Percentiles rank a stretch among this genome's conserved stretches.
Conservation (phyloP, 2,113 vertebrate species). For the Otocyon megalotis region DNA sequence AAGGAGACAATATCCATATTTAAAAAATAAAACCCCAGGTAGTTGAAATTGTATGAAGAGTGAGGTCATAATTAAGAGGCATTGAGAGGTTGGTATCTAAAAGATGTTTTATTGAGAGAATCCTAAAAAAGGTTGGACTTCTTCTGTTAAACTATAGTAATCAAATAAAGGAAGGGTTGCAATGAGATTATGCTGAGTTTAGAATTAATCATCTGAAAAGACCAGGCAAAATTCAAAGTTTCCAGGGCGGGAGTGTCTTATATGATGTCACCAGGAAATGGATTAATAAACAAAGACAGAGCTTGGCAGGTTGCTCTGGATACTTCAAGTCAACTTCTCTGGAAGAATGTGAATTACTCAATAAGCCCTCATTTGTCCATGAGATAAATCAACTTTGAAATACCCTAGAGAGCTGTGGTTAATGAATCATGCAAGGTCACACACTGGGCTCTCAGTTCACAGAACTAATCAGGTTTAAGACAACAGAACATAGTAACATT, state of each 20-base stretch:
- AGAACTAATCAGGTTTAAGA: background rate
- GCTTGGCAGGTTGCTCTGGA: background rate
- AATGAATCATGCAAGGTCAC: background rate
- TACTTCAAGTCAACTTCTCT: background rate
- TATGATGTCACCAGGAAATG: background rate
- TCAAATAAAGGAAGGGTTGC: background rate
- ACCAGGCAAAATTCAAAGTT: background rate
- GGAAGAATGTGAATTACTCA: slow-evolving; percentile 39
- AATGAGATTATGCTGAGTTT: background rate
- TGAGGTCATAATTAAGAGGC: background rate
- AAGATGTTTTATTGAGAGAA: background rate
- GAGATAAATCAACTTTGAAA: background rate
- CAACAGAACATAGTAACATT: background rate
- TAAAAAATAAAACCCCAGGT: background rate
- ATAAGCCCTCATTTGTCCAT: background rate
- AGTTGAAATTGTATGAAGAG: background rate
- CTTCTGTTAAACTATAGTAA: background rate
- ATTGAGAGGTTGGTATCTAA: background rate
- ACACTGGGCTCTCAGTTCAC: background rate
- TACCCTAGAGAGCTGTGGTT: background rate
- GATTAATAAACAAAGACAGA: slow-evolving; percentile 3
- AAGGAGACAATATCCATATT: background rate
- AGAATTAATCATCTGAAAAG: background rate
- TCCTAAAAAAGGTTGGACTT: background rate
- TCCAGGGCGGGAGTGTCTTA: background rate